phyloP scores from a whole-genome alignment of 2,797 vertebrate genomes.

The Sorex maritimensis region DNA sequence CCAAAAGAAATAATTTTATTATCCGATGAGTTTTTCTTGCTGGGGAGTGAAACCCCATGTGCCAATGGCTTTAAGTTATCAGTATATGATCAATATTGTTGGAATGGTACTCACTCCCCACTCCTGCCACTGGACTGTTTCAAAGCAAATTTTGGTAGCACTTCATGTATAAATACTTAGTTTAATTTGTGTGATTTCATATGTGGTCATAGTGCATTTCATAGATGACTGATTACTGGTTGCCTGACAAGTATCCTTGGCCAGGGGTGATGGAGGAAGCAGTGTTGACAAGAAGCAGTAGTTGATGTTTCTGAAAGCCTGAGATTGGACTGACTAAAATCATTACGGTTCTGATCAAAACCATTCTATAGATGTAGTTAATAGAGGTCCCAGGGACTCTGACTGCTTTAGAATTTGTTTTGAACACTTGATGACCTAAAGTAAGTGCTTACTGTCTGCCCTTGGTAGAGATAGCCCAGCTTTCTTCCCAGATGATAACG shows the following conservation, averaged over 20 bases:
- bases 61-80: background rate
- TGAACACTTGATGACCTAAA: background rate
- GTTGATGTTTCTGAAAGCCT: background rate
- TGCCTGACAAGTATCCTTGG: background rate
- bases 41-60: background rate
- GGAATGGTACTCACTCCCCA: background rate
- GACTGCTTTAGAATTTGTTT: background rate
- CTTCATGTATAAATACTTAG: background rate
- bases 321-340: background rate
- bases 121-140: background rate
- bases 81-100: background rate
- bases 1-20: conserved; percentile 41
- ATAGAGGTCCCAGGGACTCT: background rate
- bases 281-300: background rate
- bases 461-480: background rate
- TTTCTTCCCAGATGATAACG: background rate
- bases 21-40: conserved; percentile 24
- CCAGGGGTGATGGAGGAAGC: background rate
- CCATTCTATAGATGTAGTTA: background rate
- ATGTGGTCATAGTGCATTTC: conserved; percentile 12
- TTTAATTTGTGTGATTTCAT: conserved; percentile 28
- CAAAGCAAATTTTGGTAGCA: background rate
- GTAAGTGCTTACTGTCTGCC: background rate
- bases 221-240: background rate
- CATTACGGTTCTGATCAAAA: too few relatives aligned